Conservation (phyloP, 1,140 invertebrate genomes). For the Luehdorfia chinensis region DNA sequence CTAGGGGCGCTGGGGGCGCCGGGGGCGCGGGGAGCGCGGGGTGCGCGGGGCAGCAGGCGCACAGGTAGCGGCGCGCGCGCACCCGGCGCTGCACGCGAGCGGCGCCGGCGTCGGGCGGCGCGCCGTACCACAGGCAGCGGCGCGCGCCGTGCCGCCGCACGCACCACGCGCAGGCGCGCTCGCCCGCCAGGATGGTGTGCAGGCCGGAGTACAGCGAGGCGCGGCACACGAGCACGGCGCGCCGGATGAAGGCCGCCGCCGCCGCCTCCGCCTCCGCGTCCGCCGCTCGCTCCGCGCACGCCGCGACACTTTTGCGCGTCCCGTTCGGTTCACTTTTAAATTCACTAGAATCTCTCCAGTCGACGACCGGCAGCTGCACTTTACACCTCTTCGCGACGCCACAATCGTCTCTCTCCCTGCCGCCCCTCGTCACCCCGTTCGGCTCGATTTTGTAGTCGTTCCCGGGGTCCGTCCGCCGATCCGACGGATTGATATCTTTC, state of each 20-base stretch:
- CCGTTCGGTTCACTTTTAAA: neutral
- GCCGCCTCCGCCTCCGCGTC: slow-evolving; percentile 28
- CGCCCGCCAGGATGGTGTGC: slow-evolving; percentile 79
- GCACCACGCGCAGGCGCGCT: slow-evolving; percentile 52
- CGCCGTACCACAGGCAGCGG: slow-evolving; percentile 62
- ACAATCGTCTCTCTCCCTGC: slow-evolving; percentile 8
- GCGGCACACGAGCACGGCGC: slow-evolving; percentile 51
- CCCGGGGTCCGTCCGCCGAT: slow-evolving; percentile 31
- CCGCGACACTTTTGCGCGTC: neutral
- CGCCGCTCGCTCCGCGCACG: slow-evolving; percentile 4
- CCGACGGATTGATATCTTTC: slow-evolving; percentile 19
- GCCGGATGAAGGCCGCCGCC: slow-evolving; percentile 58
- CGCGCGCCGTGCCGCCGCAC: slow-evolving; percentile 28
- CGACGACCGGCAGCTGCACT: neutral
- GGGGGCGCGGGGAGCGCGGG: slow-evolving; percentile 7
- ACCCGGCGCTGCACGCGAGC: slow-evolving; percentile 34
- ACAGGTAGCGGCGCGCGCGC: slow-evolving; percentile 45
- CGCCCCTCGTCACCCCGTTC: neutral
- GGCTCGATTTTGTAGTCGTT: slow-evolving; percentile 16
- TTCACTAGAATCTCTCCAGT: neutral
- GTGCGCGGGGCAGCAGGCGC: slow-evolving; percentile 49
- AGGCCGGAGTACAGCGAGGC: slow-evolving; percentile 80
- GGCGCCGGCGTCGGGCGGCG: slow-evolving; percentile 24
- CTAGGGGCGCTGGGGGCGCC: slow-evolving; percentile 20
- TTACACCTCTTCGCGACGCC: neutral